Evolutionary conservation across 2,888 invertebrate genomes (phyloP).

Genomic region (Iselma pallidipennis): DNA sequence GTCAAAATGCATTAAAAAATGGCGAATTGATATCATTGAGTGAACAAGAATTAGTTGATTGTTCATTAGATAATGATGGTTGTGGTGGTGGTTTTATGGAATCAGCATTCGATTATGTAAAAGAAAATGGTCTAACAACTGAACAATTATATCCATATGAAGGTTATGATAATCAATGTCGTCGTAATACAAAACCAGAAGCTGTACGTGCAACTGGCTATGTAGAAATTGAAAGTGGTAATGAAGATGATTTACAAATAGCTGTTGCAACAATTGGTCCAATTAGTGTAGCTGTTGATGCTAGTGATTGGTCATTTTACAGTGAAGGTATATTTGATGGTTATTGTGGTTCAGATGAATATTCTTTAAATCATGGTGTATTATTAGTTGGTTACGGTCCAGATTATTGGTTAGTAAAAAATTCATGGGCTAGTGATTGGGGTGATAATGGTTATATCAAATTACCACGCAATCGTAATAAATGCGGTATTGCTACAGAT

Average conservation of each 20-base stretch:
- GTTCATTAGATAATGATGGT: not conserved
- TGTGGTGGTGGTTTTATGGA: not conserved
- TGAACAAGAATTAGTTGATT: not conserved
- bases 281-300: slow-evolving; percentile 84
- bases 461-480: slow-evolving; percentile 60
- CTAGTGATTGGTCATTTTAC: slow-evolving; percentile 77
- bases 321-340: slow-evolving; percentile 77
- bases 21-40: not conserved
- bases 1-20: not conserved
- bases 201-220: not conserved
- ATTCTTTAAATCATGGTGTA: slow-evolving; percentile 78
- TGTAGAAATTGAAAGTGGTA: not conserved
- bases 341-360: slow-evolving; percentile 64
- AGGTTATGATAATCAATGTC: not conserved
- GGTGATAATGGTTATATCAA: slow-evolving; percentile 47
- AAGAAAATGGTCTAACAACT: not conserved
- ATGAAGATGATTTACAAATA: slow-evolving; percentile 37
- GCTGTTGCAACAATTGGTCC: slow-evolving; percentile 84
- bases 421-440: slow-evolving; percentile 63
- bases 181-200: not conserved
- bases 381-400: slow-evolving; percentile 60
- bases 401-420: slow-evolving; percentile 72
- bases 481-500: slow-evolving; percentile 76
- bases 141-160: not conserved
- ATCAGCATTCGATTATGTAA: not conserved